Percentiles rank a stretch among this genome's conserved stretches.
Evolutionary conservation across 2,888 invertebrate genomes (phyloP).

Genomic region (Eupithecia tripunctaria): DNA sequence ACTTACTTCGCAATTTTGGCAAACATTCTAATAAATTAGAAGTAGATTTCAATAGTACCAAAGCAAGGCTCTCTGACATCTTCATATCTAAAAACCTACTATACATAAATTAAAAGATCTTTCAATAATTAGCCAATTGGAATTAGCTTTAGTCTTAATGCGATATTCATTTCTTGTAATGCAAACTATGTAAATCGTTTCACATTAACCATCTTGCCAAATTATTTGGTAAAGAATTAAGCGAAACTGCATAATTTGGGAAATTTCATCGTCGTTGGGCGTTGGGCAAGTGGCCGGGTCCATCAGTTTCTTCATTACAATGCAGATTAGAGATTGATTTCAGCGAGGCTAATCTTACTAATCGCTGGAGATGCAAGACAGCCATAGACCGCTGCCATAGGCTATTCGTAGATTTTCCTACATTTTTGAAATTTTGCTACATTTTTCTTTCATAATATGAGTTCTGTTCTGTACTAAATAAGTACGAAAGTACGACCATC

Average conservation of each 20-base stretch:
- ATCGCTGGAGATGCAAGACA: not conserved
- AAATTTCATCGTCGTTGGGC: slow-evolving; percentile 29
- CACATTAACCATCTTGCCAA: not conserved
- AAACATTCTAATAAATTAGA: not conserved
- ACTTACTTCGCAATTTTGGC: not conserved
- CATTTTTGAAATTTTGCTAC: too few species aligned
- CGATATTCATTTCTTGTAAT: not conserved
- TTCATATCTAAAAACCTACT: not conserved
- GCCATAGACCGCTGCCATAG: not conserved
- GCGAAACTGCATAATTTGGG: slow-evolving; percentile 25
- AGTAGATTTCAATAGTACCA: not conserved
- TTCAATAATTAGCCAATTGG: not conserved
- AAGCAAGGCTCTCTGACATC: not conserved
- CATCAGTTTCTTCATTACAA: slow-evolving; percentile 40
- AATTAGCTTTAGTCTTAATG: not conserved
- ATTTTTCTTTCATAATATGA: too few species aligned
- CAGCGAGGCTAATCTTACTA: slow-evolving; percentile 34
- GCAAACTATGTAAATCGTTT: not conserved
- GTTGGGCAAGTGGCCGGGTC: slow-evolving; percentile 30
- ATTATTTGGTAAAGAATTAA: slow-evolving; percentile 24
- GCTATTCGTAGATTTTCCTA: not conserved
- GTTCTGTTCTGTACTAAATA: not conserved
- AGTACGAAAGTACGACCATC: not conserved
- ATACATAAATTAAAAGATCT: not conserved
- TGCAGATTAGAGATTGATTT: slow-evolving; percentile 29